A percentile compares a stretch with the other conserved stretches of the same genome.
Evolutionary conservation across 2,797 vertebrate species (phyloP).

Genomic region (Linurgus olivaceus): DNA sequence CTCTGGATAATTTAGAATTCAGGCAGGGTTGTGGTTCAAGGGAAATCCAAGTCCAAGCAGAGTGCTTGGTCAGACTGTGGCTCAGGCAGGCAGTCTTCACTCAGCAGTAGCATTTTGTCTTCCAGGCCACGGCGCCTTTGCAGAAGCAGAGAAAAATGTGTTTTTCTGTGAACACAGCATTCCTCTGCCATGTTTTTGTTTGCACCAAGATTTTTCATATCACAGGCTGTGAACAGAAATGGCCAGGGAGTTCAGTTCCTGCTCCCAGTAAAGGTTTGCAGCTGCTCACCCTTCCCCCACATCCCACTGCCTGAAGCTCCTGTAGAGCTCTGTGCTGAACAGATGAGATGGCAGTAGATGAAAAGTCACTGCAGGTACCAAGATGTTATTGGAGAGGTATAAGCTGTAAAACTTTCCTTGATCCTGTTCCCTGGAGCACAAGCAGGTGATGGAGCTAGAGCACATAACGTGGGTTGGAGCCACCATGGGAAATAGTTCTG

Average conservation of each 20-base stretch:
- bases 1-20: slow-evolving; percentile 24
- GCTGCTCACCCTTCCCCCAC: not conserved
- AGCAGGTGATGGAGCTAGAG: not conserved
- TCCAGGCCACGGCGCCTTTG: not conserved
- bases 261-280: not conserved
- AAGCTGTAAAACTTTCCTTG: not conserved
- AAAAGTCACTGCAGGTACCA: not conserved
- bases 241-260: not conserved
- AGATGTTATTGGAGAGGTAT: not conserved
- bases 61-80: not conserved
- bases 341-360: not conserved
- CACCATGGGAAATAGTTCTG: not conserved
- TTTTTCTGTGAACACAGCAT: not conserved
- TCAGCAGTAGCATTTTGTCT: slow-evolving; percentile 17
- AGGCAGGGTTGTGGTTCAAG: slow-evolving; percentile 22
- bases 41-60: not conserved
- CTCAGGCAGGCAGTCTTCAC: not conserved
- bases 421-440: not conserved
- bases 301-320: not conserved
- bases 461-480: not conserved
- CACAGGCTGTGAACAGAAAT: not conserved
- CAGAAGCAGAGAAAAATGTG: not conserved
- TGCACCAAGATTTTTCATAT: not conserved
- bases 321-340: not conserved
- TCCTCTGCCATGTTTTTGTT: not conserved